Evolutionary conservation across 2,888 invertebrate genomes (phyloP).

Genomic region (Sesia apiformis): DNA sequence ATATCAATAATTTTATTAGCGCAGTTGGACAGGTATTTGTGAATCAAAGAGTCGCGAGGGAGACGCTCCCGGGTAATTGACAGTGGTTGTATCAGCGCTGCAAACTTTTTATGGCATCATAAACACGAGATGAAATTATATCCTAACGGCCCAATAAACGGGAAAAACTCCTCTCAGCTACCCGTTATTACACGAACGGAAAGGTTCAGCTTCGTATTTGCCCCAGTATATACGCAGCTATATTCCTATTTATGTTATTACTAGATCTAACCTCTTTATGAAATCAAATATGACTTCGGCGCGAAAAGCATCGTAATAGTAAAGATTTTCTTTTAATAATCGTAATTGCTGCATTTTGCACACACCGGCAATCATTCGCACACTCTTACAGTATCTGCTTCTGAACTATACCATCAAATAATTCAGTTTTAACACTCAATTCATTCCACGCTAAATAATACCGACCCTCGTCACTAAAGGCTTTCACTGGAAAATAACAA

Average conservation of each 20-base stretch:
- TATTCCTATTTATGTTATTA: slow-evolving; percentile 35
- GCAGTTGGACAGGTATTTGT: slow-evolving; percentile 21
- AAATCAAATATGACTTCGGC: slow-evolving; percentile 5
- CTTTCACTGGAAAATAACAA: slow-evolving; percentile 50
- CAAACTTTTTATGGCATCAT: slow-evolving; percentile 65
- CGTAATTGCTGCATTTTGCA: no score
- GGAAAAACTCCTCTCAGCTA: slow-evolving; percentile 57
- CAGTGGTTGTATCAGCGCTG: slow-evolving; percentile 60
- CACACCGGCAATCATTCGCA: no score
- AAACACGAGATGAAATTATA: slow-evolving; percentile 72
- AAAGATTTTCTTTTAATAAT: no score
- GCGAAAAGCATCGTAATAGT: no score
- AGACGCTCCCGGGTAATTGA: slow-evolving; percentile 39
- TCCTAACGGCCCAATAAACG: slow-evolving; percentile 69
- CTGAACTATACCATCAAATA: no score
- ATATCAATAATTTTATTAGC: slow-evolving; percentile 10
- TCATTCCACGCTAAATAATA: slow-evolving; percentile 55
- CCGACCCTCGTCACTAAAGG: slow-evolving; percentile 56
- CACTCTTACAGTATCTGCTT: no score
- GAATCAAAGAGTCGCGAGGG: slow-evolving; percentile 29
- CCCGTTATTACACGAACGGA: slow-evolving; percentile 54
- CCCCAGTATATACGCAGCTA: slow-evolving; percentile 14
- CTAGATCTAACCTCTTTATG: slow-evolving; percentile 9
- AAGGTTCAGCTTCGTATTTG: slow-evolving; percentile 42
- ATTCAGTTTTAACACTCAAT: slow-evolving; percentile 54